phyloP scores from a whole-genome alignment of 1,140 invertebrate genomes.

The Temnothorax curvispinosus region DNA sequence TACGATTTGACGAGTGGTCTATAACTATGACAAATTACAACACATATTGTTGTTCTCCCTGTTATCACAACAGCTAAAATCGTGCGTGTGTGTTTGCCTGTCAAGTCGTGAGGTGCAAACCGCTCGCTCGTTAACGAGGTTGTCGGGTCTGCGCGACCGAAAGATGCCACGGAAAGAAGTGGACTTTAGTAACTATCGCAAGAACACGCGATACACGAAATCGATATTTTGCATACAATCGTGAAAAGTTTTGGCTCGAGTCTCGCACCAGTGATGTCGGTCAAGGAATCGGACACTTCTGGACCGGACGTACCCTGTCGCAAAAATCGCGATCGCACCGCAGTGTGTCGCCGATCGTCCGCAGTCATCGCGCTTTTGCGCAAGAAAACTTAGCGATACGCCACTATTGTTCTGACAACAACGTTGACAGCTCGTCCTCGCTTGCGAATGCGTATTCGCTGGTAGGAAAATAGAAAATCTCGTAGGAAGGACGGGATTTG shows the following conservation, averaged over 20 bases:
- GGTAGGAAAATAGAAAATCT: not conserved
- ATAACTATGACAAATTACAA: not conserved
- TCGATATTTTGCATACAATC: conserved; percentile 76
- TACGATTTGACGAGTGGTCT: not conserved
- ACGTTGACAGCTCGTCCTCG: not conserved
- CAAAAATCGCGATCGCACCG: conserved; percentile 40
- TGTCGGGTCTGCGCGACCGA: not conserved
- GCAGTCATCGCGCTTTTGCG: conserved; percentile 24
- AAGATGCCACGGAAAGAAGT: not conserved
- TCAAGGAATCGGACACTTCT: conserved; percentile 58
- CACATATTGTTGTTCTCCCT: not conserved
- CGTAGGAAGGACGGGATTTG: not conserved
- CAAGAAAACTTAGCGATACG: not conserved
- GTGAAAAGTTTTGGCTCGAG: conserved; percentile 59
- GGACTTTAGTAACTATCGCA: conserved; percentile 24
- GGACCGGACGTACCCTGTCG: conserved; percentile 40
- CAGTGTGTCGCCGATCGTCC: conserved; percentile 16
- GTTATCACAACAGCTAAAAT: not conserved
- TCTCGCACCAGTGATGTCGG: conserved; percentile 62
- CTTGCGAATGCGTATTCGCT: not conserved
- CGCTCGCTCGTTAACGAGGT: conserved; percentile 17
- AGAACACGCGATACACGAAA: conserved; percentile 66
- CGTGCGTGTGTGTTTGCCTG: not conserved
- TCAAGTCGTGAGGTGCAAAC: conserved; percentile 7
- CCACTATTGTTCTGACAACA: conserved; percentile 30